Percentiles rank a stretch among this genome's conserved stretches.
phyloP scores from a whole-genome alignment of 2,113 vertebrate genomes.

The Microtus oregoni region DNA sequence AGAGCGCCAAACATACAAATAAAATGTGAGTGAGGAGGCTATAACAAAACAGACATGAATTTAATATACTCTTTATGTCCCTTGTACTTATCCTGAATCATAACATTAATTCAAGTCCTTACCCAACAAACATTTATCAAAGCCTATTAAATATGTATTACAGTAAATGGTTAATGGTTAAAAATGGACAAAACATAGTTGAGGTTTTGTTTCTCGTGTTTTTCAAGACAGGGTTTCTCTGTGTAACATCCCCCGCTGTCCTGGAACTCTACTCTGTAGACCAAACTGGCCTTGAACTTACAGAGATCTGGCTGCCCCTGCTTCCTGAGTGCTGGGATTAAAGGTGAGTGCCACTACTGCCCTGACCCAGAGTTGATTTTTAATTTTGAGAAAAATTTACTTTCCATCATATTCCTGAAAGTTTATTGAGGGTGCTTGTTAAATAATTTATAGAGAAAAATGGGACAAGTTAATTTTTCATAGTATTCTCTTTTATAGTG shows the following conservation, averaged over 20 bases:
- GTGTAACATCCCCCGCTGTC: no score
- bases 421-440: background rate
- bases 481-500: slow-evolving; percentile 17
- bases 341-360: no score
- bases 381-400: background rate
- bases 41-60: background rate
- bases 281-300: no score
- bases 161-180: background rate
- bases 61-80: background rate
- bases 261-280: no score
- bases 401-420: slow-evolving; percentile 3
- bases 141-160: background rate
- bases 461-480: background rate
- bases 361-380: background rate
- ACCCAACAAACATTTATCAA: slow-evolving; percentile 28
- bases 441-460: slow-evolving; percentile 26
- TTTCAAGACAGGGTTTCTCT: no score
- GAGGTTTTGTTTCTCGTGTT: no score
- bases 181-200: slow-evolving; percentile 14
- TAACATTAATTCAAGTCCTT: slow-evolving; percentile 3
- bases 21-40: background rate
- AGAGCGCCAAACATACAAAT: background rate
- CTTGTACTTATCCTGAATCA: background rate
- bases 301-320: no score
- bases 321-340: no score